phyloP scores from a whole-genome alignment of 2,888 invertebrate genomes.

The Drosophila buzzatii region DNA sequence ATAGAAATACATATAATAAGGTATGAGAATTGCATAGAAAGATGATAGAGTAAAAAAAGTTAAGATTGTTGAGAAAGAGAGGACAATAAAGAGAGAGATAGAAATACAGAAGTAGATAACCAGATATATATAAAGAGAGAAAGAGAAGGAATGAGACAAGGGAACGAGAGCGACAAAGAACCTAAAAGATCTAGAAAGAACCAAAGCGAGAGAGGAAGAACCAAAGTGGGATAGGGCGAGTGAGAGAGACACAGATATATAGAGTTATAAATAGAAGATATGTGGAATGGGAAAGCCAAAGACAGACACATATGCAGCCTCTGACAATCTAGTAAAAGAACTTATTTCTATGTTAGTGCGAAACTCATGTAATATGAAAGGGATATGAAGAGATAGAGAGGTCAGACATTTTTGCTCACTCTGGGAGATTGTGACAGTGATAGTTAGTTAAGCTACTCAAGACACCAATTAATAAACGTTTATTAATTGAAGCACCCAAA shows the following conservation, averaged over 20 bases:
- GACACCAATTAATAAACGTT: neutral
- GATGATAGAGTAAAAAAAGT: neutral
- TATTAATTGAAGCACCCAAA: neutral
- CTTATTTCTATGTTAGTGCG: neutral
- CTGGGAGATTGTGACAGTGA: neutral
- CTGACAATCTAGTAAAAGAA: neutral
- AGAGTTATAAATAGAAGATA: neutral
- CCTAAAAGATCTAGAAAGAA: neutral
- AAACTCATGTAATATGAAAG: neutral
- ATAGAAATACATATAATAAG: neutral
- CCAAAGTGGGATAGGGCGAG: too few relatives aligned
- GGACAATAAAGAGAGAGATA: too few relatives aligned
- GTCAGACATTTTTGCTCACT: too few relatives aligned
- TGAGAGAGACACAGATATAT: neutral
- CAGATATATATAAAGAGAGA: neutral
- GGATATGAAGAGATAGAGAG: neutral
- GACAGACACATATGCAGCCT: neutral
- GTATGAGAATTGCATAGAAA: conserved; percentile 4
- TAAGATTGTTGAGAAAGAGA: neutral
- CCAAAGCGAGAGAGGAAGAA: neutral
- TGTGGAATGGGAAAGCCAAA: neutral
- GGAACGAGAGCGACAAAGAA: too few relatives aligned
- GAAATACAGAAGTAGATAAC: neutral
- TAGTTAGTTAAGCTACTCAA: too few relatives aligned
- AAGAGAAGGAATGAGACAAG: neutral